Evolutionary conservation across 2,113 vertebrate species (phyloP), one percentile per base, ranked within the genome.

Genomic region (Pelusios castaneus): DNA sequence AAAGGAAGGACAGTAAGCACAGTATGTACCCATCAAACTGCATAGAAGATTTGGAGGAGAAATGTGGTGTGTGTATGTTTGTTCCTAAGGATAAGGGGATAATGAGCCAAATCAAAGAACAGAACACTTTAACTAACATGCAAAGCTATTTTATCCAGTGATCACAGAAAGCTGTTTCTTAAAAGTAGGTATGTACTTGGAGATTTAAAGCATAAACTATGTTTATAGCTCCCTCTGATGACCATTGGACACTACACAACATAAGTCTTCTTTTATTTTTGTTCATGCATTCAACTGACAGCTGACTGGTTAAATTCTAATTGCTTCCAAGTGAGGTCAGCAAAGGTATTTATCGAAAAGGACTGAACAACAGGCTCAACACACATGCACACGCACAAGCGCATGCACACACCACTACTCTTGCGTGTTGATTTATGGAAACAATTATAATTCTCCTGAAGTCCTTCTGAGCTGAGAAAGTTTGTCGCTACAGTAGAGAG

Each of bases 241-340:
- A 99, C 98, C 97, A 96, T 22, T 98, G 97, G 97, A 98, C 97
- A 98, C 97, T 97, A 97, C 97, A 98, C 98, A 98, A 97, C 91
- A 88, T 91, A 95, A 98, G 97, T 81, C 95, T 98, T 97, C 97
- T 98, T 98, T 98, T 98, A 98, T 97, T 98, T 98, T 98, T 81
- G 89, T 97, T 97, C 97, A 86, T 98, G 97, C 97, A 97, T 97
- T 98, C 98, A 98, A 98, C 98, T 98, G 98, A 99, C 99, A 99
- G 99, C 99, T 99, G 98, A 99, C 98, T 99, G 99, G 99, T 98
- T 99, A 98, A 98, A 98, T 98, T 98, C 98, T 99, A 99, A 99
- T 99, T 99, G 99, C 98, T 99, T 99, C 98, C 98, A 99, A 99
- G 98, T 99, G 99, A 99, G 99, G 99, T 99, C 99, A 99, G 99